Percentiles rank a stretch among this genome's conserved stretches.
These are phyloP conservation scores for Phragmatobia fuliginosa DNA, from an alignment of 2,888 invertebrate genomes.

Conservation along the genomic window DNA sequence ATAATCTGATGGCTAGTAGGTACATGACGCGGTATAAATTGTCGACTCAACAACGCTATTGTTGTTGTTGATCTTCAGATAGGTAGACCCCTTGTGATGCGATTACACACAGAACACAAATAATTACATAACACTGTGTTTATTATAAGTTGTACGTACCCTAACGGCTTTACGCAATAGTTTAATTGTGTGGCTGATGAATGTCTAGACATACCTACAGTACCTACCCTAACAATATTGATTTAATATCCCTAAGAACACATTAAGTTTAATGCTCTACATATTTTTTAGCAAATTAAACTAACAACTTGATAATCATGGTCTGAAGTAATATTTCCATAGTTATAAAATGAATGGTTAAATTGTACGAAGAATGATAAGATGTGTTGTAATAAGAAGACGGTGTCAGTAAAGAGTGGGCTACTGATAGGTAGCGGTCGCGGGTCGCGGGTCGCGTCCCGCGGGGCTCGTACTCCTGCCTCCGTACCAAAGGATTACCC, in stretches of 20 bases:
- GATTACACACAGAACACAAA: too few species aligned
- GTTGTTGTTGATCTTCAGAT: not conserved
- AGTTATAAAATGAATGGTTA: not conserved
- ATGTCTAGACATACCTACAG: not conserved
- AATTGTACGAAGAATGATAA: not conserved
- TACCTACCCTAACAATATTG: not conserved
- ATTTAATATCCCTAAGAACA: not conserved
- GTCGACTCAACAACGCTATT: not conserved
- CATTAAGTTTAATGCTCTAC: not conserved
- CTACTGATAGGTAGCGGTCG: conserved; percentile 10
- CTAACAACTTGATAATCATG: not conserved
- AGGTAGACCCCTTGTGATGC: too few species aligned
- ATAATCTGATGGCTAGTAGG: not conserved
- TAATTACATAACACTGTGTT: too few species aligned
- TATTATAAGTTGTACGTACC: not conserved
- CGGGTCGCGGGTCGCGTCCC: conserved; percentile 9
- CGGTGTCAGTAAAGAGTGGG: not conserved
- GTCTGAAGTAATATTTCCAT: not conserved
- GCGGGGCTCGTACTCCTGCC: conserved; percentile 22
- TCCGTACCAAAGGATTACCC: conserved; percentile 11
- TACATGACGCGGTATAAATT: not conserved
- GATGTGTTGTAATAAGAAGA: not conserved
- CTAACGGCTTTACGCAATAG: not conserved
- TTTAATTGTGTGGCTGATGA: too few species aligned
- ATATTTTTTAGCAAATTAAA: not conserved